Base-by-base conservation (phyloP, 1,140 invertebrate species). In the Ylistrum balloti region DNA sequence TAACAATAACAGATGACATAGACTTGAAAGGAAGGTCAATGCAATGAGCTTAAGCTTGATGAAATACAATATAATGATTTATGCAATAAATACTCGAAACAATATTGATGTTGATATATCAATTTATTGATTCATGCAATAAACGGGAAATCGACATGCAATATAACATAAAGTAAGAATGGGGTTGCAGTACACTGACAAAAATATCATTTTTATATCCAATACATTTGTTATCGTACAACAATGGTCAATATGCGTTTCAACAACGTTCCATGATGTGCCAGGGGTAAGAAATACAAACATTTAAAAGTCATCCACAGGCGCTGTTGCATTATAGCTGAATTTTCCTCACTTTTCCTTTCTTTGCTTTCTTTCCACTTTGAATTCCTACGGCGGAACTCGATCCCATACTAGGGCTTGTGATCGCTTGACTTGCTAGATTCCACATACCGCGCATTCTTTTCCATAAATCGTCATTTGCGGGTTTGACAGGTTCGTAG, bases 381-480 rank as follows among this genome's bases (percentile, higher is more conserved):
- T 38, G 35, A 13, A 74, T n/a, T n/a, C n/a, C n/a, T n/a, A n/a
- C 0, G 9, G 56, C 56, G 56, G 56, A 28, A 17, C 56, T 74
- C 22, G 56, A 28, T 5, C 56, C 56, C 22, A 74, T 5, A 28
- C 7, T 28, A 2, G 56, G 56, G 28, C 11, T n/a, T 28, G 56
- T 5, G 5, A 74, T 74, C 0, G 56, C 56, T 3, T 74, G 56
- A 11, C 56, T 74, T 0, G 56, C 56, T 74, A 74, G 17, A 74
- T 74, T 74, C 56, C 56, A 74, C 56, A 74, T 74, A 17, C 56
- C 56, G 5, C 56, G 56, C 56, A 74, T 74, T 74, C 13, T n/a
- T n/a, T 74, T 74, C 56, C 56, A 74, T 28, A 74, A 74, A 11
- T 74, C 56, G 1, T 28, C 56, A 74, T 28, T 28, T 28, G 20